Conservation (phyloP, 2,797 vertebrate species). For the Sebastes minor region DNA sequence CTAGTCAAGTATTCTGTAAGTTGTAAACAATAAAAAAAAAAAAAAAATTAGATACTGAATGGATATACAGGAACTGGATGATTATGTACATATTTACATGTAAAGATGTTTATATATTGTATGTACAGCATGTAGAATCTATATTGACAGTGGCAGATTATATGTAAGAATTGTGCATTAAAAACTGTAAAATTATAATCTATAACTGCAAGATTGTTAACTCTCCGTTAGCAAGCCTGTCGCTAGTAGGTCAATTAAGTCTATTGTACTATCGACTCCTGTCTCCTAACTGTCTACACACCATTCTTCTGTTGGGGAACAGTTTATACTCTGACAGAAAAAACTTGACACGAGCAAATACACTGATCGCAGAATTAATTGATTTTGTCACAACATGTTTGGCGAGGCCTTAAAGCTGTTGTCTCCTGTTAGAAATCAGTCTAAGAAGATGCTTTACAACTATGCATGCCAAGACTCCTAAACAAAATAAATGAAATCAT, state of each 20-base stretch:
- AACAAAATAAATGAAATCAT: slow-evolving; percentile 17
- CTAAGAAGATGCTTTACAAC: neutral
- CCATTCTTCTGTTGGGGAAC: neutral
- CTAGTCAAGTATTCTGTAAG: too few relatives aligned
- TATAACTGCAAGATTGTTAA: too few relatives aligned
- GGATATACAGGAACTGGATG: too few relatives aligned
- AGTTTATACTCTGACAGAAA: neutral
- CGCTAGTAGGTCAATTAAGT: neutral
- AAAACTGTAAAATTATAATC: too few relatives aligned
- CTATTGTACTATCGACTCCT: neutral
- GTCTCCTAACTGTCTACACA: neutral
- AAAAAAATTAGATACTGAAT: too few relatives aligned
- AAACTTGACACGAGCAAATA: neutral
- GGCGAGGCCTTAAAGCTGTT: neutral
- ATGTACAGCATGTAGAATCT: too few relatives aligned
- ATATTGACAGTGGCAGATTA: too few relatives aligned
- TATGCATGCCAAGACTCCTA: neutral
- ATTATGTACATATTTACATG: too few relatives aligned
- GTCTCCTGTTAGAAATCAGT: neutral
- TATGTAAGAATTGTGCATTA: too few relatives aligned
- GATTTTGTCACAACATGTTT: neutral
- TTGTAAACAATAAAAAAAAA: too few relatives aligned
- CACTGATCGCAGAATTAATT: neutral
- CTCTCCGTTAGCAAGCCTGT: neutral
- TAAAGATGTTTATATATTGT: too few relatives aligned